Percentiles rank a stretch among this genome's conserved stretches.
Evolutionary conservation across 2,113 vertebrate genomes (phyloP).

Genomic region (Nothobranchius furzeri): DNA sequence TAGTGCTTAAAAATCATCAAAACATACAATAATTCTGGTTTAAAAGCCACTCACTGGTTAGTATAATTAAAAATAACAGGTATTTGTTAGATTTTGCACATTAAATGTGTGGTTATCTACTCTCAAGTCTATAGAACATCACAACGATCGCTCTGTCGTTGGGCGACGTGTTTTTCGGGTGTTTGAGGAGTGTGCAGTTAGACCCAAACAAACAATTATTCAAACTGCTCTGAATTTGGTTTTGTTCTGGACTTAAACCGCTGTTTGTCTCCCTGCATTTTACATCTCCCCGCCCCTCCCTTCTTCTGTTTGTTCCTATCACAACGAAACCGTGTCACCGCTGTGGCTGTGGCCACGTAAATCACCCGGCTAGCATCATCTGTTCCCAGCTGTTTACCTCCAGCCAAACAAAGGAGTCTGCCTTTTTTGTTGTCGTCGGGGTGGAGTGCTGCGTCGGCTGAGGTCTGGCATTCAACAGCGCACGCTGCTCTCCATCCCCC

Average conservation of each 20-base stretch:
- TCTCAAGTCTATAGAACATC: constrained; percentile 11
- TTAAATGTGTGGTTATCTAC: background rate
- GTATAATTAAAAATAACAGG: constrained; percentile 1
- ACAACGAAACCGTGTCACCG: constrained; percentile 63
- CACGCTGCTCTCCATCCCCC: constrained; percentile 57
- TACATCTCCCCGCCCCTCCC: constrained; percentile 16
- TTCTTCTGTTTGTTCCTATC: constrained; percentile 54
- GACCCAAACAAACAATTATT: constrained; percentile 19
- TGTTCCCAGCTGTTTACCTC: constrained; percentile 79
- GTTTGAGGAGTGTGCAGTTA: constrained; percentile 15
- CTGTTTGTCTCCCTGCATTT: constrained; percentile 17
- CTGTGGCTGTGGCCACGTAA: constrained; percentile 66
- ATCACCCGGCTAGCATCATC: constrained; percentile 71
- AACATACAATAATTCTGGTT: constrained; percentile 18
- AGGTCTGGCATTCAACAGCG: constrained; percentile 72
- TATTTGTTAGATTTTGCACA: background rate
- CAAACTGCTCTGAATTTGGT: constrained; percentile 27
- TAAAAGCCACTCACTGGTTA: background rate
- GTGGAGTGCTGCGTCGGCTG: constrained; percentile 69
- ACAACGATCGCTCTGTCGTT: constrained; percentile 10
- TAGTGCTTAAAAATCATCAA: constrained; percentile 31
- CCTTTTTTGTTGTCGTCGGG: constrained; percentile 73
- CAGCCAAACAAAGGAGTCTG: constrained; percentile 77
- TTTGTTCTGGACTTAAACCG: constrained; percentile 39
- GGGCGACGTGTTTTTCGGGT: constrained; percentile 10